Evolutionary conservation across 2,888 invertebrate genomes (phyloP), one percentile per base, ranked within the genome.

Genomic region (Stenoptilia bipunctidactyla): DNA sequence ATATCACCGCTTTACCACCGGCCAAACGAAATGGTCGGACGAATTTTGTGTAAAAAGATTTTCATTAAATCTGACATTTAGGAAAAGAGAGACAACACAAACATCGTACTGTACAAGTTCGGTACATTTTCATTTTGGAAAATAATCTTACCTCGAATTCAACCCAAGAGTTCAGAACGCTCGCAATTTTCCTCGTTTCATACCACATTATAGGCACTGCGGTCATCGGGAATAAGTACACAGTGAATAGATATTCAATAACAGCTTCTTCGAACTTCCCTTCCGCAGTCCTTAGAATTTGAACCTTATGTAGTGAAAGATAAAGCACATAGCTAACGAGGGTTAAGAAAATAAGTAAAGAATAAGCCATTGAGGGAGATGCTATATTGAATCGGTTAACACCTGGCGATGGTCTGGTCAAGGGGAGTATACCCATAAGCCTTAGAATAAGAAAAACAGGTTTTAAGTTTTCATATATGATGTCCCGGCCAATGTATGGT

Each of bases 181-280:
- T 59, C 0, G 87, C 87, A 39, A 90, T 84, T 61, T 89, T 90
- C n/a, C 69, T 67, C 0, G 89, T 86, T 57, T 91, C 91, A 50
- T 87, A 87, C 88, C 90, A 90, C 40, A 89, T 64, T 36, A 91
- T 80, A 0, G 90, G 90, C 34, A 89, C 84, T 0, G 85, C 66
- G 10, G 88, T 65, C 53, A 90, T 80, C 0, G 91, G 91, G 43
- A 91, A 76, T 44, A 91, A 74, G 57, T 91, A 91, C 0, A 91
- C 89, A n/a, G 90, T 85, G 51, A 91, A 91, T 0, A 91, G 71
- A 56, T 91, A 91, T 42, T 90, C 90, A 52, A 91, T 91, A 0
- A 91, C 91, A 0, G 90, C 90, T 63, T 91, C 91, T 51, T 91
- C 91, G 45, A 91, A 91, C 47, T 89, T 87, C 0, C 89, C 90